Evolutionary conservation across 2,888 invertebrate species (phyloP).

Genomic region (Pherbina coryleti): DNA sequence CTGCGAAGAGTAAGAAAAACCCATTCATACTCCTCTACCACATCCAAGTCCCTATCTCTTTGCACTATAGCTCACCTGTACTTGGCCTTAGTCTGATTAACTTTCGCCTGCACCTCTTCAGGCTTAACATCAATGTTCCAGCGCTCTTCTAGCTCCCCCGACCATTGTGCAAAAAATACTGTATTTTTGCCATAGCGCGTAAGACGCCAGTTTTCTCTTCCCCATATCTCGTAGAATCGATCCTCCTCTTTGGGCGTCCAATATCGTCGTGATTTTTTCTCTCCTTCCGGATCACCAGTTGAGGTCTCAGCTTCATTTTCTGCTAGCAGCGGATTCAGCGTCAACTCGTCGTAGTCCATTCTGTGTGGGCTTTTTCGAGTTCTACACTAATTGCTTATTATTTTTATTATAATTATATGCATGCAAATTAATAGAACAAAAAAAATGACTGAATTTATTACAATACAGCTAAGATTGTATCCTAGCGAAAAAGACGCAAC

Average conservation of each 20-base stretch:
- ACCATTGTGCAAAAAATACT: slow-evolving; percentile 60
- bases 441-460: not conserved
- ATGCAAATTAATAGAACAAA: not conserved
- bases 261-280: slow-evolving; percentile 56
- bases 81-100: slow-evolving; percentile 64
- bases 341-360: slow-evolving; percentile 50
- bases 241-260: slow-evolving; percentile 64
- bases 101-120: slow-evolving; percentile 63
- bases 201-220: slow-evolving; percentile 63
- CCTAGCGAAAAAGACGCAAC: slow-evolving; percentile 6
- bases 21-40: not conserved
- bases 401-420: not conserved
- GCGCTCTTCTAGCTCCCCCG: slow-evolving; percentile 59
- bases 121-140: slow-evolving; percentile 61
- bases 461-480: not conserved
- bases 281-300: slow-evolving; percentile 11
- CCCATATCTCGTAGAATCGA: slow-evolving; percentile 63
- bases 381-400: not conserved
- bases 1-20: slow-evolving; percentile 41
- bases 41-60: no score
- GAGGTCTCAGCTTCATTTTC: slow-evolving; percentile 41
- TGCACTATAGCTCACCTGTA: slow-evolving; percentile 54
- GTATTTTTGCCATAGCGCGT: slow-evolving; percentile 63
- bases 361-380: not conserved
- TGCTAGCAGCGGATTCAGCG: slow-evolving; percentile 40